Base-by-base conservation (phyloP, 2,888 invertebrate species). In the Diaperis boleti region DNA sequence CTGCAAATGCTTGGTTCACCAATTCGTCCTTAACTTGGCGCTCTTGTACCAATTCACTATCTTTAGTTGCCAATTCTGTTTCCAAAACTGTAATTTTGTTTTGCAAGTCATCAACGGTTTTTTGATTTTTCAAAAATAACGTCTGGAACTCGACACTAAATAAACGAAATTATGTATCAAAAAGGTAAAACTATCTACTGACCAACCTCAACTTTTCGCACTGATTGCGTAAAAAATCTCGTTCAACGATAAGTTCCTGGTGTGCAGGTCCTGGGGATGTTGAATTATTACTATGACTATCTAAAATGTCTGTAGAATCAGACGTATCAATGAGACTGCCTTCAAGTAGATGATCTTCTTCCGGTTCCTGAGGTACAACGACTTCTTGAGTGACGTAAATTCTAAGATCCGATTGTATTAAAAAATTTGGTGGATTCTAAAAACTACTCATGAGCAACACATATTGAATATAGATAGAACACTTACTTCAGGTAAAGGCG, bases 321-420 rank as follows among this genome's bases (percentile, higher is more conserved):
- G 88, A 87, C 0, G 89, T 91, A 74, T 90, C 90, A 66, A 91
- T 87, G 33, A 90, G 84, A 39, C 86, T 86, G 6, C 86, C 89
- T 31, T 89, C 86, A 0, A 83, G 78, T 8, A 85, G 83, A 50
- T 85, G 85, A 61, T 87, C 88, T 1, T 84, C 80, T 64, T 82
- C 84, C 1, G 93, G 92, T 69, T 89, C 88, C 26, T 88, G 90
- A 1, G 94, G 92, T 52, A 95, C 87, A 17, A 91, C 87, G 39
- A 95, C 97, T 67, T 96, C 96, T 0, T 98, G 98, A 1, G 97
- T 93, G 54, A 95, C 92, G 78, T 99, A 98, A 14, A 92, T 92
- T 55, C 93, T 90, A 75, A 99, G 88, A 79, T 98, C 98, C 41
- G 96, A 91, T 84, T 95, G 90, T 65, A 92, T 87, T 67, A 96